Percentiles rank a stretch among this genome's conserved stretches.
Evolutionary conservation across 2,888 invertebrate genomes (phyloP).

Genomic region (Anodontia alba): DNA sequence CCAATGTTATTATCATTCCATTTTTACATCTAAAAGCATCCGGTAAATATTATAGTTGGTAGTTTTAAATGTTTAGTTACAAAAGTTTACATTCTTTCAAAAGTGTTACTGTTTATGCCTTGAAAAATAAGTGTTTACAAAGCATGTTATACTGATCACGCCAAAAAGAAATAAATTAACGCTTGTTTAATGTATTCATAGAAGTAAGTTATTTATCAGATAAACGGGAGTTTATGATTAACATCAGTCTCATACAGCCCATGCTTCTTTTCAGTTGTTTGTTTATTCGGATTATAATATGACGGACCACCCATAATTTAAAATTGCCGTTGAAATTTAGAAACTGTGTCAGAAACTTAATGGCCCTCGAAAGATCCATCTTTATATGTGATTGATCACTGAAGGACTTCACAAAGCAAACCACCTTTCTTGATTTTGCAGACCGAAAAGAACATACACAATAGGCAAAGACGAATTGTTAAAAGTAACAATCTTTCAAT

Average conservation of each 20-base stretch:
- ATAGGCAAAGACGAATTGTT: too few species aligned
- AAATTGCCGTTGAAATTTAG: neutral
- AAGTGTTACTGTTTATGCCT: neutral
- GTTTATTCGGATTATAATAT: neutral
- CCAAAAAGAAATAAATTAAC: conserved; percentile 49
- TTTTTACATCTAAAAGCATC: too few species aligned
- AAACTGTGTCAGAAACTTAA: conserved; percentile 18
- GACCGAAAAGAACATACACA: too few species aligned
- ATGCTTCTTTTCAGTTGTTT: conserved; percentile 29
- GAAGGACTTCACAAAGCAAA: too few species aligned
- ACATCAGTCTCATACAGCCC: conserved; percentile 34
- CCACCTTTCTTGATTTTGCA: too few species aligned
- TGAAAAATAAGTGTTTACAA: conserved; percentile 37
- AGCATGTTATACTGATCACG: conserved; percentile 45
- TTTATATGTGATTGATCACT: neutral
- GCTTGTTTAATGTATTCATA: conserved; percentile 48
- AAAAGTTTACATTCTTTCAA: conserved; percentile 2
- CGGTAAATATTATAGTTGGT: neutral
- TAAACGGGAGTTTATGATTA: conserved; percentile 38
- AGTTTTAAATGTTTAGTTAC: neutral
- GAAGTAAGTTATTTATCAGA: conserved; percentile 49
- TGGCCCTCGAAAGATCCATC: neutral
- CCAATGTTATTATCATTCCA: too few species aligned
- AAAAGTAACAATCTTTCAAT: too few species aligned
- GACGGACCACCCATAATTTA: conserved; percentile 39